Base-by-base conservation (phyloP, 2,888 invertebrate genomes). In the Tenthredo mesomela region DNA sequence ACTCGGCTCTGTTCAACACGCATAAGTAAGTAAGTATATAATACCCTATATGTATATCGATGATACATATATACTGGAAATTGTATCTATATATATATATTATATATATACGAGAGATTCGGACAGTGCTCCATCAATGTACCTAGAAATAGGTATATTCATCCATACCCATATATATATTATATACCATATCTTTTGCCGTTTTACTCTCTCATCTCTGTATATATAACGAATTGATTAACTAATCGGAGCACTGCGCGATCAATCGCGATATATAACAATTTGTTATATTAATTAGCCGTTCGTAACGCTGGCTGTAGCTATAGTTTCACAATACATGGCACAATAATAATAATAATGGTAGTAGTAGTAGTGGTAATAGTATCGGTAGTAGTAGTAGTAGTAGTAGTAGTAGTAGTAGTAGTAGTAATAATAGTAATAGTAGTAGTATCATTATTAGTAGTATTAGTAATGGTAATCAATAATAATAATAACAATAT, bases 311-410 rank as follows among this genome's bases (percentile, higher is more conserved):
- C 67, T 67, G 29, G 29, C 67, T 67, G 67, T 2, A n/a, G 18
- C 33, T 67, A 33, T 54, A 54, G 21, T 50, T 67, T 33, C 67
- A 67, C 67, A 67, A 33, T 33, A 67, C 33, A 33, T 67, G 15
- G 33, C 7, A 67, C 67, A 77, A 77, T 47, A 33, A 37, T 70
- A 70, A 21, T 71, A 83, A 21, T 71, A 43, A n/a, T 18, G 40
- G 47, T 50, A 83, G 50, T 29, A 70, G n/a, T 47, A 54, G 18
- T 78, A 29, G 29, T 54, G 15, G 50, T 78, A 78, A 15, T 78
- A 50, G 15, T 33, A 54, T 4, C 15, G 29, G 4, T 78, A 50
- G 54, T 78, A 54, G 50, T 37, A 54, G 33, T 78, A 58, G 54
- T 21, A 47, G 37, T 7, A 61, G 25, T 58, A 58, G 18, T 21